Evolutionary conservation across 2,888 invertebrate genomes (phyloP).

Genomic region (Drepana falcataria): DNA sequence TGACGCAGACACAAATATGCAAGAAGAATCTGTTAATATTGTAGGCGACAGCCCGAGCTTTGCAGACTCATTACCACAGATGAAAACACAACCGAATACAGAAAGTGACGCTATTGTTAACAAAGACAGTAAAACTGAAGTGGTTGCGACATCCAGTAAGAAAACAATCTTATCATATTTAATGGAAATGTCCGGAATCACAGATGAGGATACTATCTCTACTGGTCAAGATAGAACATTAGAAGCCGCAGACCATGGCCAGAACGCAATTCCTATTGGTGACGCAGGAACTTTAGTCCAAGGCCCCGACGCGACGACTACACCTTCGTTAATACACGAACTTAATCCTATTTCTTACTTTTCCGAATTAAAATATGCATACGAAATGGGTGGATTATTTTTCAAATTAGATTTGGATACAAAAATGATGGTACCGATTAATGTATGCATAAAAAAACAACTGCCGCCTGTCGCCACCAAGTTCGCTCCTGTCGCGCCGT

Average conservation of each 20-base stretch:
- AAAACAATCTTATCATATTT: constrained; percentile 64
- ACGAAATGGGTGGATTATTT: constrained; percentile 42
- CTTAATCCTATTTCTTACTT: constrained; percentile 44
- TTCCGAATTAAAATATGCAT: constrained; percentile 49
- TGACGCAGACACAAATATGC: too few species aligned
- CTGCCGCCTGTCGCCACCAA: not conserved
- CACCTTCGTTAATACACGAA: constrained; percentile 9
- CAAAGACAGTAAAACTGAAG: not conserved
- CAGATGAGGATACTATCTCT: constrained; percentile 42
- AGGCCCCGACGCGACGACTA: too few species aligned
- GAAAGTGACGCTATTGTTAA: not conserved
- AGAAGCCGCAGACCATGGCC: not conserved
- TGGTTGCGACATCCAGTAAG: constrained; percentile 17
- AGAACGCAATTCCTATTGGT: too few species aligned
- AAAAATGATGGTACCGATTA: constrained; percentile 46
- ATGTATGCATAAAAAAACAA: constrained; percentile 49
- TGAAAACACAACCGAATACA: not conserved
- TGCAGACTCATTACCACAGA: not conserved
- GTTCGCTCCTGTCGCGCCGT: too few species aligned
- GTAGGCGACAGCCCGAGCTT: not conserved
- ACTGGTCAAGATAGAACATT: not conserved
- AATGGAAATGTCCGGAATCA: constrained; percentile 73
- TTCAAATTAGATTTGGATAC: constrained; percentile 53
- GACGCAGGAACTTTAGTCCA: too few species aligned
- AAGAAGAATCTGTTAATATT: too few species aligned